phyloP scores from a whole-genome alignment of 2,888 invertebrate species.

The Sceliomorpha sp. region DNA sequence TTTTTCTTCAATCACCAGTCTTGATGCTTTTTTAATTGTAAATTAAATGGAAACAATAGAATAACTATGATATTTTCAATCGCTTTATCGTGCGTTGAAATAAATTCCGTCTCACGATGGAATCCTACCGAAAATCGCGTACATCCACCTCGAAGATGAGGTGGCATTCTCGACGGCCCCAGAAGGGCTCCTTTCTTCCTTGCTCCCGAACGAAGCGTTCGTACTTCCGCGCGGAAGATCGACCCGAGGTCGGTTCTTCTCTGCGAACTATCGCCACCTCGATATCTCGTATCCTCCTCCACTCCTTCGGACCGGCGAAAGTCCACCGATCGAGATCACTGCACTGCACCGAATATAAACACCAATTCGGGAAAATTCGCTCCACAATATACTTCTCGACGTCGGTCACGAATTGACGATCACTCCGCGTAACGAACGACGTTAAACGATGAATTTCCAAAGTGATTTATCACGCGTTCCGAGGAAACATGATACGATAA shows the following conservation, averaged over 20 bases:
- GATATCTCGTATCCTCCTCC: background rate
- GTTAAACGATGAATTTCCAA: too few relatives aligned
- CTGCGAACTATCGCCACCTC: background rate
- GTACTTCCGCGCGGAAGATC: slow-evolving; percentile 6
- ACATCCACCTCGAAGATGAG: slow-evolving; percentile 71
- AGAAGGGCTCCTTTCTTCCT: slow-evolving; percentile 66
- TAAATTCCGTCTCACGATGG: too few relatives aligned
- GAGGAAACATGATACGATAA: too few relatives aligned
- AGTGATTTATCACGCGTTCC: too few relatives aligned
- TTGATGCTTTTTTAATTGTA: too few relatives aligned
- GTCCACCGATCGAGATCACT: background rate
- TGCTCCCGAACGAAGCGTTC: slow-evolving; percentile 31
- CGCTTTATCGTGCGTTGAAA: too few relatives aligned
- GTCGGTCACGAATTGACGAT: background rate
- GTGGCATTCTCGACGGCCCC: slow-evolving; percentile 68
- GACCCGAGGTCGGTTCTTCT: slow-evolving; percentile 9
- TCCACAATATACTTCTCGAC: background rate
- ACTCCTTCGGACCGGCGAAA: background rate
- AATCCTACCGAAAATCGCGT: slow-evolving; percentile 71
- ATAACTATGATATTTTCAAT: too few relatives aligned
- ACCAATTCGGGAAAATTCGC: too few relatives aligned
- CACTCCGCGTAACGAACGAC: background rate
- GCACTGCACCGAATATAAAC: too few relatives aligned
- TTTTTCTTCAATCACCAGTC: too few relatives aligned
- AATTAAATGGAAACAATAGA: too few relatives aligned